phyloP scores from a whole-genome alignment of 2,797 vertebrate species.

The Poeciliopsis infans region DNA sequence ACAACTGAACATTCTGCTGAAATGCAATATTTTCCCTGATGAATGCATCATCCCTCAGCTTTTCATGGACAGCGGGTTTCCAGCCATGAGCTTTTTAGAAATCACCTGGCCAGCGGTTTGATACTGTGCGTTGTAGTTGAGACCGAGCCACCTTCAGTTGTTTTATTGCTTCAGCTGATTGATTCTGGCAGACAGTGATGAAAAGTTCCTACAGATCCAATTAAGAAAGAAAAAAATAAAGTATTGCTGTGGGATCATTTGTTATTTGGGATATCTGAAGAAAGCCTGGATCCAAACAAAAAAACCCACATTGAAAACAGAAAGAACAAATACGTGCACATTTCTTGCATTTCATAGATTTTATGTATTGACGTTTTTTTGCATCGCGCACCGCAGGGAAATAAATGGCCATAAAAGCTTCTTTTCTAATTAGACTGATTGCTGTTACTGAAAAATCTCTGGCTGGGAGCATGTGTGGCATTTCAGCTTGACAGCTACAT shows the following conservation, averaged over 20 bases:
- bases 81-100: neutral
- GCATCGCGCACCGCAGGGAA: too few species aligned
- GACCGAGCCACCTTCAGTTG: neutral
- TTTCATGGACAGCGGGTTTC: neutral
- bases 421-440: neutral
- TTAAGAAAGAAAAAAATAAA: neutral
- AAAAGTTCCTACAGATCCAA: neutral
- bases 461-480: neutral
- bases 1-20: neutral
- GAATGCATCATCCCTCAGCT: neutral
- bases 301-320: neutral
- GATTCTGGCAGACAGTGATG: neutral
- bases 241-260: neutral
- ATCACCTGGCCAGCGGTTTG: neutral
- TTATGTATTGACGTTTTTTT: neutral
- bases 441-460: neutral
- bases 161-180: neutral
- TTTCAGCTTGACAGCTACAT: neutral
- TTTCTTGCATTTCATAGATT: neutral
- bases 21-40: neutral
- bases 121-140: neutral
- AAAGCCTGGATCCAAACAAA: neutral
- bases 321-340: neutral
- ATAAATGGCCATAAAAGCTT: neutral
- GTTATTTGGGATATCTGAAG: neutral